A percentile compares a stretch with the other conserved stretches of the same genome.
Conservation (phyloP, 2,888 invertebrate species). For the Heliconius aoede region DNA sequence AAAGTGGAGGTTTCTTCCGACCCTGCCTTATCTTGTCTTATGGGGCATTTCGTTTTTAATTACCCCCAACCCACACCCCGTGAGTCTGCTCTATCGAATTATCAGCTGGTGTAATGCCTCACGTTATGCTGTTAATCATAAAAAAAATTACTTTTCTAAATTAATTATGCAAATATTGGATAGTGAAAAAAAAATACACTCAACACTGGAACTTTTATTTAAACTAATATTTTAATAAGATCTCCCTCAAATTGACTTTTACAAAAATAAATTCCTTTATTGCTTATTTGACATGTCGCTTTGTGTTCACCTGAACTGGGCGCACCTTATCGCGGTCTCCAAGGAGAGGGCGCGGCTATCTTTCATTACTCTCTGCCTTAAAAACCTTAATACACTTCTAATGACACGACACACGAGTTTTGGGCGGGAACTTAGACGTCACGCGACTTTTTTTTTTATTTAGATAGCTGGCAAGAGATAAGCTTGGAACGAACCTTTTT, state of each 20-base stretch:
- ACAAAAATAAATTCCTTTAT: not conserved
- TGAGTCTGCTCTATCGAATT: constrained; percentile 42
- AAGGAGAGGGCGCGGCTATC: constrained; percentile 78
- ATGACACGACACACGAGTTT: constrained; percentile 74
- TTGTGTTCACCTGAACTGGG: constrained; percentile 36
- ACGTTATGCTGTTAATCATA: constrained; percentile 33
- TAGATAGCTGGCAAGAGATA: constrained; percentile 43
- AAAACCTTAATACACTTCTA: constrained; percentile 73
- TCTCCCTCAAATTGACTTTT: not conserved
- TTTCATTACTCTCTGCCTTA: constrained; percentile 79
- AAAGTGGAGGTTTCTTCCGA: constrained; percentile 81
- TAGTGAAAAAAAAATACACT: not conserved
- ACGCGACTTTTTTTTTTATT: constrained; percentile 70
- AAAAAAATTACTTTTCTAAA: constrained; percentile 13
- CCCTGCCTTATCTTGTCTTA: constrained; percentile 81
- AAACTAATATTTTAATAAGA: too few species aligned
- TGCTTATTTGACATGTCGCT: not conserved
- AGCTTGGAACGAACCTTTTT: constrained; percentile 37
- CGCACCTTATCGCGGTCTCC: constrained; percentile 73
- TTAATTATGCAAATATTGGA: not conserved
- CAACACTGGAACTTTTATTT: too few species aligned
- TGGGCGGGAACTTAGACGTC: constrained; percentile 73
- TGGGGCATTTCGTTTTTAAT: constrained; percentile 79
- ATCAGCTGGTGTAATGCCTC: constrained; percentile 23
- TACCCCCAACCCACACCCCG: constrained; percentile 63